Evolutionary conservation across 1,140 invertebrate species (phyloP).

Genomic region (Ceratina australensis): DNA sequence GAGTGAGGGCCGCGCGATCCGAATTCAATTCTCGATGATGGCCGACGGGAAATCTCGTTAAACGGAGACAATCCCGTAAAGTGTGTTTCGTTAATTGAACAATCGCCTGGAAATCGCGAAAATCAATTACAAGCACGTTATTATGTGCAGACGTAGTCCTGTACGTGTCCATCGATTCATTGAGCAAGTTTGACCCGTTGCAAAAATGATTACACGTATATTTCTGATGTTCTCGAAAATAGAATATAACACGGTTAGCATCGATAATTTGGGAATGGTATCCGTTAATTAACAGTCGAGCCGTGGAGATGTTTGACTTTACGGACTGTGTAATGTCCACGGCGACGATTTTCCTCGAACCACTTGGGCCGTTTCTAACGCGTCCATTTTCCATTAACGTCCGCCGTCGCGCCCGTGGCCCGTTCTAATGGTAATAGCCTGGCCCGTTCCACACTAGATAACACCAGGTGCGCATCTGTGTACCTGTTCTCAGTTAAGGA

Average conservation of each 20-base stretch:
- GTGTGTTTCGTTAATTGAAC: slow-evolving; percentile 44
- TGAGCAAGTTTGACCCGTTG: background rate
- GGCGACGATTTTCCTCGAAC: slow-evolving; percentile 39
- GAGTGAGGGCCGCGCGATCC: background rate
- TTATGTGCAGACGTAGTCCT: background rate
- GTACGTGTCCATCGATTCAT: background rate
- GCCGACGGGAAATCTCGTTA: slow-evolving; percentile 32
- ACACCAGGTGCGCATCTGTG: slow-evolving; percentile 32
- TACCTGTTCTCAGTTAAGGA: slow-evolving; percentile 29
- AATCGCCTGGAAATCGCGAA: slow-evolving; percentile 16
- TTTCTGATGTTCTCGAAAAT: background rate
- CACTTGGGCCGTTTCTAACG: slow-evolving; percentile 26
- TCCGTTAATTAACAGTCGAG: slow-evolving; percentile 22
- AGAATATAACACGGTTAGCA: background rate
- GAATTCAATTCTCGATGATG: slow-evolving; percentile 1
- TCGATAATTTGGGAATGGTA: background rate
- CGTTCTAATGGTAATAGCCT: slow-evolving; percentile 56
- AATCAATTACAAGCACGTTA: slow-evolving; percentile 41
- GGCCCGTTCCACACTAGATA: slow-evolving; percentile 43
- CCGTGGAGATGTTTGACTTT: background rate
- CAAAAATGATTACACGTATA: too few relatives aligned
- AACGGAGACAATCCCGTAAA: slow-evolving; percentile 28
- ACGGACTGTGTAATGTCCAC: slow-evolving; percentile 4
- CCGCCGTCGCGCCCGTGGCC: slow-evolving; percentile 34
- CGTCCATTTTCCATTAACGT: slow-evolving; percentile 58